Conservation (phyloP, 2,797 vertebrate species). For the Chiloscyllium punctatum region DNA sequence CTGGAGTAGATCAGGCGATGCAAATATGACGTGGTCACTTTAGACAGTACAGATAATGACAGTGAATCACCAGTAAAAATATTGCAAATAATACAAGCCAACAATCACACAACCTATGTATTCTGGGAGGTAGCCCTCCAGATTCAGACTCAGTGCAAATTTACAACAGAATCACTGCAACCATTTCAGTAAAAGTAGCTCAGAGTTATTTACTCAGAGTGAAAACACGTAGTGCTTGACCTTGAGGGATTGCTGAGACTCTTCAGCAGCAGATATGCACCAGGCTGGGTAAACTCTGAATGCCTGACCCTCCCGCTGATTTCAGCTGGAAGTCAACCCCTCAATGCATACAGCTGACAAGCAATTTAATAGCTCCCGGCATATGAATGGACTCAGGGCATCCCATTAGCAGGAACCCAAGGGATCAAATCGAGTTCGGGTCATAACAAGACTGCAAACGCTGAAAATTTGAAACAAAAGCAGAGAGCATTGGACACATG, state of each 20-base stretch:
- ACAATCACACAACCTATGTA: not conserved
- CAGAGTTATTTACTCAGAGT: not conserved
- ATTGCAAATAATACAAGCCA: not conserved
- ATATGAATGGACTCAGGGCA: not conserved
- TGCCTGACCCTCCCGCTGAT: conserved; percentile 30
- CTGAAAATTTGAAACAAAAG: not conserved
- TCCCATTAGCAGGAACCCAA: not conserved
- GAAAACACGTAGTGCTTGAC: not conserved
- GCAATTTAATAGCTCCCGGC: conserved; percentile 24
- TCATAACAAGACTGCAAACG: conserved; percentile 10
- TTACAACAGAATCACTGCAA: not conserved
- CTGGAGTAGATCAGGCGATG: not conserved
- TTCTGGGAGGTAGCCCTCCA: not conserved
- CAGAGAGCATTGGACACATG: not conserved
- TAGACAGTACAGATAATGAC: not conserved
- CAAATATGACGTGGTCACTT: not conserved
- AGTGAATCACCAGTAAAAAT: not conserved
- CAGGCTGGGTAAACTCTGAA: not conserved
- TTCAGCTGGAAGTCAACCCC: conserved; percentile 27
- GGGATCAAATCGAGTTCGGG: conserved; percentile 6
- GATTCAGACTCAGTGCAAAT: not conserved
- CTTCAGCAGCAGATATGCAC: not conserved
- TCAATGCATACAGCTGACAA: not conserved
- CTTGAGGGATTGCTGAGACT: not conserved
- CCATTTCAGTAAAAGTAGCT: not conserved